These are phyloP conservation scores for Cervus canadensis DNA, from an alignment of 2,113 vertebrate species.

Conservation along the genomic window DNA sequence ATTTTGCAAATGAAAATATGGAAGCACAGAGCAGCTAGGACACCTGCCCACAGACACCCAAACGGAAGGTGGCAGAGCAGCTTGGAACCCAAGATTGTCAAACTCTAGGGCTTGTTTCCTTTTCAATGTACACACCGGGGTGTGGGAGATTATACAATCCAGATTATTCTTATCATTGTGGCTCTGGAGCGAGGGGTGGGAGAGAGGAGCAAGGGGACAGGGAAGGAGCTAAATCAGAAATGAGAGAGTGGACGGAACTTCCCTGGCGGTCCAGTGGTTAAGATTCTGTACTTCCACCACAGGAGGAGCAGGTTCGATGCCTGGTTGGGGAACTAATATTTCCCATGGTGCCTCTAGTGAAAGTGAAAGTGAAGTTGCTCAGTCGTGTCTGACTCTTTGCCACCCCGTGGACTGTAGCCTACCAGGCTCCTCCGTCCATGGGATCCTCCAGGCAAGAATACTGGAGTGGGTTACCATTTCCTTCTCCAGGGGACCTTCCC, in stretches of 20 bases:
- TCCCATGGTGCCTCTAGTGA: no score
- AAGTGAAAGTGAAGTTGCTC: no score
- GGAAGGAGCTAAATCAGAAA: background rate
- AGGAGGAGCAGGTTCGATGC: background rate
- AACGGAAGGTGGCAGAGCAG: background rate
- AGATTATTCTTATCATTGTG: background rate
- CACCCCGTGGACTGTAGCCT: no score
- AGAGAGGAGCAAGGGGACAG: background rate
- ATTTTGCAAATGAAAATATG: background rate
- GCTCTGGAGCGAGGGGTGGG: fast-evolving
- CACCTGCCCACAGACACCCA: background rate
- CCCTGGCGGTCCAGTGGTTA: background rate
- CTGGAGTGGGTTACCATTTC: no score
- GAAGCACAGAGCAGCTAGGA: background rate
- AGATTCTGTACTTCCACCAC: background rate
- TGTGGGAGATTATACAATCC: background rate
- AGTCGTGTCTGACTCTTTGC: no score
- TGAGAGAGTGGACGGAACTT: background rate
- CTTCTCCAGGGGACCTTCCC: no score
- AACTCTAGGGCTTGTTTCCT: background rate
- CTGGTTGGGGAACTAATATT: background rate
- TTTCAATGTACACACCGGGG: background rate
- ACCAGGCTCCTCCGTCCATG: no score
- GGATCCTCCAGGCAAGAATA: no score
- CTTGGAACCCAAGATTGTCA: background rate